Percentiles rank a stretch among this genome's conserved stretches.
Conservation (phyloP, 2,888 invertebrate genomes). For the Lithophane socia region DNA sequence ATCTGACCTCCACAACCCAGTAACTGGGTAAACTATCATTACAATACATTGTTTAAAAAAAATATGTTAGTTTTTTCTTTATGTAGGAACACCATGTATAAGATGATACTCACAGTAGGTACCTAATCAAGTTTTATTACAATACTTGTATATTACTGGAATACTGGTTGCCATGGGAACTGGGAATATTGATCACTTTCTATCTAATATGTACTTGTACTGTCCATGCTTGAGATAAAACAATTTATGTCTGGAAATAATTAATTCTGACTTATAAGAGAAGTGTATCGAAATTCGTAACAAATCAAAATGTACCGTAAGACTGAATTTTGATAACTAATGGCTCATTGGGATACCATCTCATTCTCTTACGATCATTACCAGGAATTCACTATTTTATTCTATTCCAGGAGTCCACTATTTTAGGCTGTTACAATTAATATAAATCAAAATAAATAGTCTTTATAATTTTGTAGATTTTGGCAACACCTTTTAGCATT, state of each 20-base stretch:
- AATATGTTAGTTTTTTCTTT: not conserved
- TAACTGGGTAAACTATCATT: not conserved
- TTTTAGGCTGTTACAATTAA: not conserved
- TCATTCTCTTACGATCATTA: not conserved
- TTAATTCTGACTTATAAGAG: slow-evolving; percentile 11
- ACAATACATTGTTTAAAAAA: not conserved
- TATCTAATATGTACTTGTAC: slow-evolving; percentile 10
- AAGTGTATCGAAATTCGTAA: not conserved
- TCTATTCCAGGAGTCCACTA: too few species aligned
- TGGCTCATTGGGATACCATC: not conserved
- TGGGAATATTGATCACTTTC: slow-evolving; percentile 41
- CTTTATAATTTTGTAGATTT: not conserved
- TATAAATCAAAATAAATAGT: not conserved
- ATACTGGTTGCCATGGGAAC: slow-evolving; percentile 60
- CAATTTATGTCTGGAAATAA: slow-evolving; percentile 18
- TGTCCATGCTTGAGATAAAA: slow-evolving; percentile 26
- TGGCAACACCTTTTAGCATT: not conserved
- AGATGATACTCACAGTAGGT: slow-evolving; percentile 54
- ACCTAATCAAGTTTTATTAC: slow-evolving; percentile 70
- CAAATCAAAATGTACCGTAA: not conserved
- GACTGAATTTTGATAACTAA: not conserved
- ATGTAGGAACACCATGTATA: slow-evolving; percentile 58
- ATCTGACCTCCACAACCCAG: too few species aligned
- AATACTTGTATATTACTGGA: slow-evolving; percentile 52
- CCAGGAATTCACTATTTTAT: too few species aligned